These are phyloP conservation scores for Poecilia latipinna DNA, from an alignment of 2,113 vertebrate genomes.

Conservation along the genomic window DNA sequence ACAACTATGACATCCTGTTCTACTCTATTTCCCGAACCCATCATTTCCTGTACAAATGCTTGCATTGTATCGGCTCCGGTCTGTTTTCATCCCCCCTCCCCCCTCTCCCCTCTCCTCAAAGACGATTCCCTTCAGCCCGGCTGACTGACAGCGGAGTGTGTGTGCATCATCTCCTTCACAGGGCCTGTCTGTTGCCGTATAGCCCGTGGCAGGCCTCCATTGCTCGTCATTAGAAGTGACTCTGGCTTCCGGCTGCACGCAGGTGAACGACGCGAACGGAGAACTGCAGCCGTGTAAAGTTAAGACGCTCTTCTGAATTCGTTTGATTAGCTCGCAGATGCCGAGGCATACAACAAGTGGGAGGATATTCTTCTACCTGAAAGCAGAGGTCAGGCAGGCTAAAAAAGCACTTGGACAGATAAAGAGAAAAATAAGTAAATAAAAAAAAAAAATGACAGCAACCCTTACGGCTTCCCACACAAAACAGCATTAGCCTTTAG, in stretches of 20 bases:
- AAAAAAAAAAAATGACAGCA: not conserved
- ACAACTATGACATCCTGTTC: slow-evolving; percentile 49
- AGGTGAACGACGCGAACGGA: slow-evolving; percentile 20
- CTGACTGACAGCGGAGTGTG: slow-evolving; percentile 74
- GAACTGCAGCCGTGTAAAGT: slow-evolving; percentile 23
- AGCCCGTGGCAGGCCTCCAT: slow-evolving; percentile 73
- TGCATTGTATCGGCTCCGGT: slow-evolving; percentile 57
- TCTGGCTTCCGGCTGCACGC: slow-evolving; percentile 36
- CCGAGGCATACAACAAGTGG: slow-evolving; percentile 20
- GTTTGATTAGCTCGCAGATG: slow-evolving; percentile 27
- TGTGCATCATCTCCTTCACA: slow-evolving; percentile 72
- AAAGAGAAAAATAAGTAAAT: slow-evolving; percentile 9
- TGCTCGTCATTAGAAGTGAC: slow-evolving; percentile 61
- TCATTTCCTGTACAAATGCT: slow-evolving; percentile 69
- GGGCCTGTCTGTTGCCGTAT: slow-evolving; percentile 62
- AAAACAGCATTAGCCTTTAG: not conserved
- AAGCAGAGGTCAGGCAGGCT: slow-evolving; percentile 27
- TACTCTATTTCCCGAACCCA: slow-evolving; percentile 58
- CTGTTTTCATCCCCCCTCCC: slow-evolving; percentile 59
- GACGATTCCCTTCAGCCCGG: slow-evolving; percentile 56
- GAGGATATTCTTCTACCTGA: slow-evolving; percentile 35
- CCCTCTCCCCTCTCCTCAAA: slow-evolving; percentile 33
- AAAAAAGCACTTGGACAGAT: slow-evolving; percentile 1
- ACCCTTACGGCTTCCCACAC: not conserved
- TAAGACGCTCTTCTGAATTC: slow-evolving; percentile 25